Evolutionary conservation across 1,140 invertebrate genomes (phyloP), one percentile per base, ranked within the genome.

Genomic region (Lysiphlebus fabarum): DNA sequence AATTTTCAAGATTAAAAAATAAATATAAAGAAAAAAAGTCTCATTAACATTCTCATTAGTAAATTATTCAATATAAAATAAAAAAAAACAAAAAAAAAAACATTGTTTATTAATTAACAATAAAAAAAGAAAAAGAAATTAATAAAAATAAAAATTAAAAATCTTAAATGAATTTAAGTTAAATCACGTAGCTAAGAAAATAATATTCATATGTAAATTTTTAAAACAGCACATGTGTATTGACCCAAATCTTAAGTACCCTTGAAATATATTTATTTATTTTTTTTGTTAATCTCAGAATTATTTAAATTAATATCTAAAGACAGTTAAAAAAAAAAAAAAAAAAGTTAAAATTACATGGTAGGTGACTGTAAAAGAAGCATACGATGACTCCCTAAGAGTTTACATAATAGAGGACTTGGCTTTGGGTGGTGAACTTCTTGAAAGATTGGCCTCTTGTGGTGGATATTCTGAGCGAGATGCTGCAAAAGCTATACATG

Each of bases 391-490:
- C 7, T 6, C 49, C 12, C 54, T 43, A 10, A 62, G 69, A 53
- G 48, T 71, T 4, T 68, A 67, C 48, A 53, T 73, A 34, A 63
- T 73, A n/a, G 58, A 62, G 50, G 70, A 71, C 45, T 54, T 70
- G 43, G 65, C 69, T 6, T 63, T 53, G 7, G 71, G 71, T 42
- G 80, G 80, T n/a, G 82, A 83, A 64, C 68, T 83, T 2, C 82
- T 83, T 68, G 82, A 83, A 65, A 72, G 81, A 58, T 81, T 83
- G 59, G 81, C 82, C 1, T 71, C 74, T 7, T 62, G 76, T 43
- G 81, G 80, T 2, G 73, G 69, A 56, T 82, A 82, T 68, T 78
- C 72, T 44, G 82, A 83, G 62, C 75, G 73, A 58, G 81, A 82
- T 70, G 81, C 82, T 8, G 75, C 82, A 4, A 62, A 66, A 45